Percentiles rank a stretch among this genome's conserved stretches.
Conservation (phyloP, 2,888 invertebrate genomes). For the Nemurella pictetii region DNA sequence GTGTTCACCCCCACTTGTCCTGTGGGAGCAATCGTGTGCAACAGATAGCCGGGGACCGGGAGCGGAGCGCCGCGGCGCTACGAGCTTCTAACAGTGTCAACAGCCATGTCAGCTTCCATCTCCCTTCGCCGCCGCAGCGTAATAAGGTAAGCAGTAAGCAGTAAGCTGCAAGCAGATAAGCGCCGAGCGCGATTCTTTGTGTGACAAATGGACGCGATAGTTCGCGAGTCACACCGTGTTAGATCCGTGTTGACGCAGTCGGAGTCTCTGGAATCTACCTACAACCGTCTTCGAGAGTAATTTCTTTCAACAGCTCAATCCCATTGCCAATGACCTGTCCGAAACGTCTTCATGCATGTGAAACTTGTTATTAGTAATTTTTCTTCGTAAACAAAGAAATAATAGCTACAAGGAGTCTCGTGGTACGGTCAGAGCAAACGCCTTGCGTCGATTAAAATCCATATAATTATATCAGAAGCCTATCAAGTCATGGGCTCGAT, state of each 20-base stretch:
- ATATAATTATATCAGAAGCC: background rate
- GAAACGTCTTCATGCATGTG: background rate
- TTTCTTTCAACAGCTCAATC: background rate
- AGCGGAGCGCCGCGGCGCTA: background rate
- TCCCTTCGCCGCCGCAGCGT: conserved; percentile 15
- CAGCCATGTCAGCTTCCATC: conserved; percentile 26
- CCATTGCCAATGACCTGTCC: background rate
- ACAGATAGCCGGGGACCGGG: background rate
- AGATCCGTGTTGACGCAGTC: too few relatives aligned
- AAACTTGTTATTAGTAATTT: background rate
- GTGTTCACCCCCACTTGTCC: conserved; percentile 12
- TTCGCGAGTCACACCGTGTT: too few relatives aligned
- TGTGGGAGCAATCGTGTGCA: background rate
- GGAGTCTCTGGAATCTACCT: too few relatives aligned
- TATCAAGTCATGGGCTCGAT: background rate
- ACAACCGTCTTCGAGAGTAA: background rate
- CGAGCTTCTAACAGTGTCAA: background rate
- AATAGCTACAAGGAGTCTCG: background rate
- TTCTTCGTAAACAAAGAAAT: background rate
- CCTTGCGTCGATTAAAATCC: background rate
- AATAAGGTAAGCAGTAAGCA: conserved; percentile 12
- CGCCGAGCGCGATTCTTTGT: background rate
- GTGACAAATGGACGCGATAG: too few relatives aligned
- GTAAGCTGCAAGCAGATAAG: background rate
- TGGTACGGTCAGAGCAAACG: background rate